A percentile compares a stretch with the other conserved stretches of the same genome.
Evolutionary conservation across 1,140 invertebrate species (phyloP).

Genomic region (Cyclargus thomasi): DNA sequence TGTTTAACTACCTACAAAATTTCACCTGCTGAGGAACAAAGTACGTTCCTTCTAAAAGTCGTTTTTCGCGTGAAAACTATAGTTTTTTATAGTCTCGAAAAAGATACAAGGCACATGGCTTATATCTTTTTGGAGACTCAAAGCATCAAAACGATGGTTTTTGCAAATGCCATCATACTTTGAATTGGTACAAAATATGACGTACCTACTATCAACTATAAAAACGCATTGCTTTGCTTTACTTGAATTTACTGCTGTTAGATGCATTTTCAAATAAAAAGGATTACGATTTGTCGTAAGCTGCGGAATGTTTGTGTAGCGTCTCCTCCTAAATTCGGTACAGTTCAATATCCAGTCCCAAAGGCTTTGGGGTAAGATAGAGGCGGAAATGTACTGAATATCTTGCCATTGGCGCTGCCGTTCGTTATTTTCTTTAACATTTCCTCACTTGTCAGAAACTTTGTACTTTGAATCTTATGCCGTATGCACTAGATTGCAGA

Average conservation of each 20-base stretch:
- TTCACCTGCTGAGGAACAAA: no score
- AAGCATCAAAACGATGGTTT: no score
- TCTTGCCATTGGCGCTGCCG: background rate
- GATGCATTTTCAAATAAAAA: background rate
- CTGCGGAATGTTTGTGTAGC: background rate
- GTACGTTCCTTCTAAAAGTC: no score
- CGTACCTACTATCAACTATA: no score
- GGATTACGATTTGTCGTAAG: background rate
- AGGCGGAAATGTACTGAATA: background rate
- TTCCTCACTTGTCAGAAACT: background rate
- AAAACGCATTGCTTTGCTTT: background rate
- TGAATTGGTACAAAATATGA: no score
- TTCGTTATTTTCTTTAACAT: background rate
- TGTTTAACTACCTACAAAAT: no score
- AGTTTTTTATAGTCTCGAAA: no score
- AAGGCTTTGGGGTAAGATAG: background rate
- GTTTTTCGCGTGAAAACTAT: no score
- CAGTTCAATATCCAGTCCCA: background rate
- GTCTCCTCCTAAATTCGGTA: background rate
- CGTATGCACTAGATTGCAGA: no score
- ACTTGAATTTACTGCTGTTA: background rate
- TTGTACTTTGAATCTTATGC: background rate
- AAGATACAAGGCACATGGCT: no score
- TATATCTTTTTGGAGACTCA: no score
- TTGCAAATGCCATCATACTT: no score